Percentiles rank a stretch among this genome's conserved stretches.
Evolutionary conservation across 2,113 vertebrate genomes (phyloP).

Genomic region (Austrofundulus limnaeus): DNA sequence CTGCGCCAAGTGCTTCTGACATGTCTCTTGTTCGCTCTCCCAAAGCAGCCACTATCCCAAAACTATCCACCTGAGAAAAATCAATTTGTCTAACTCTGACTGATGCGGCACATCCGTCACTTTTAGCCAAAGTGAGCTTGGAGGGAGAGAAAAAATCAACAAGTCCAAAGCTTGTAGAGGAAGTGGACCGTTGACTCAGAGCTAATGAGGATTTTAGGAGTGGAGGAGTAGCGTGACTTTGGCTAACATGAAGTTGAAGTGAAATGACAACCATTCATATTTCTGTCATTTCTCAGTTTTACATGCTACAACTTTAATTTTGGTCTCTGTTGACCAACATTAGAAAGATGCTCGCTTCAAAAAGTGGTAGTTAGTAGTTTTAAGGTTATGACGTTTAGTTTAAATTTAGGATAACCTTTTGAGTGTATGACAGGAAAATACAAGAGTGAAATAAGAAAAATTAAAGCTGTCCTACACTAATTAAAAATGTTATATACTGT

Average conservation of each 20-base stretch:
- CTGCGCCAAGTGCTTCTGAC: slow-evolving; percentile 48
- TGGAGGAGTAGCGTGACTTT: slow-evolving; percentile 15
- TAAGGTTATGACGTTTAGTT: no score
- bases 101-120: slow-evolving; percentile 56
- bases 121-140: slow-evolving; percentile 33
- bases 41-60: slow-evolving; percentile 55
- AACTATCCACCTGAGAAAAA: slow-evolving; percentile 64
- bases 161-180: slow-evolving; percentile 32
- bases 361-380: no score
- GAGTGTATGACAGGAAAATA: no score
- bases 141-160: slow-evolving; percentile 40
- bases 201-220: slow-evolving; percentile 46
- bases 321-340: no score
- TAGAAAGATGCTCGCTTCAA: no score
- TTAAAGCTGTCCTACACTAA: no score
- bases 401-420: no score
- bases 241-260: slow-evolving; percentile 19
- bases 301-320: no score
- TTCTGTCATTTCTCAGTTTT: no score
- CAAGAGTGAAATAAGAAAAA: no score
- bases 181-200: slow-evolving; percentile 37
- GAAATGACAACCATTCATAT: slow-evolving; percentile 7
- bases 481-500: no score
- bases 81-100: slow-evolving; percentile 64
- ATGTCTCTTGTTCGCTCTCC: slow-evolving; percentile 36